Percentiles rank a stretch among this genome's conserved stretches.
phyloP scores from a whole-genome alignment of 2,797 vertebrate genomes.

The Meda fulgida region DNA sequence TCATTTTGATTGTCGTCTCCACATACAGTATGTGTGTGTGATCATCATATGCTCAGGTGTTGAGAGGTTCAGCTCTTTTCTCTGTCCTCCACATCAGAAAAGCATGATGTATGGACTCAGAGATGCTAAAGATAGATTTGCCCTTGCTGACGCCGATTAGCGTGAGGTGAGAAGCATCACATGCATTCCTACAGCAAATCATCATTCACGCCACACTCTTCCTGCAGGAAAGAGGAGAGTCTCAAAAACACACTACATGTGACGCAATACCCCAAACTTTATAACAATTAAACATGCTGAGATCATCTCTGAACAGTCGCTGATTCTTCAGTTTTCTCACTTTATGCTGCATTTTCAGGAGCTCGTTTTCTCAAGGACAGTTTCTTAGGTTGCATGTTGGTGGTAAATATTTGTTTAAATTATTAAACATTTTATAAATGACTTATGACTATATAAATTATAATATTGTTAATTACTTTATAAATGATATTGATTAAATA shows the following conservation, averaged over 20 bases:
- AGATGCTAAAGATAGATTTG: constrained; percentile 34
- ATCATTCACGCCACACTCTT: not conserved
- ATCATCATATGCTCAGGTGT: constrained; percentile 2
- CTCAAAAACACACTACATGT: not conserved
- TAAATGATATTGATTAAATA: too few relatives aligned
- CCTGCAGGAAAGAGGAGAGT: not conserved
- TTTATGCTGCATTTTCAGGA: not conserved
- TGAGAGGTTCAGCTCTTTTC: not conserved
- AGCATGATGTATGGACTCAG: constrained; percentile 8
- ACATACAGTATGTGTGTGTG: not conserved
- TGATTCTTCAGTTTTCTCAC: not conserved
- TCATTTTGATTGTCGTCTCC: not conserved
- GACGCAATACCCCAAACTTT: not conserved
- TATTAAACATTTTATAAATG: too few relatives aligned
- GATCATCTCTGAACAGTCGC: not conserved
- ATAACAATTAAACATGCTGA: not conserved
- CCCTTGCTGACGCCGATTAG: constrained; percentile 21
- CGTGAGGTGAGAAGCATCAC: not conserved
- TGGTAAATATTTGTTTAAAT: not conserved
- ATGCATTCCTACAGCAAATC: not conserved
- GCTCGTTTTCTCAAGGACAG: not conserved
- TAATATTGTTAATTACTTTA: too few relatives aligned
- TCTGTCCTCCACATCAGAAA: constrained; percentile 10
- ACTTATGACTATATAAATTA: too few relatives aligned
- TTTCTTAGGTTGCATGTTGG: not conserved